phyloP scores from a whole-genome alignment of 1,140 invertebrate species.

The Pogonus chalceus region DNA sequence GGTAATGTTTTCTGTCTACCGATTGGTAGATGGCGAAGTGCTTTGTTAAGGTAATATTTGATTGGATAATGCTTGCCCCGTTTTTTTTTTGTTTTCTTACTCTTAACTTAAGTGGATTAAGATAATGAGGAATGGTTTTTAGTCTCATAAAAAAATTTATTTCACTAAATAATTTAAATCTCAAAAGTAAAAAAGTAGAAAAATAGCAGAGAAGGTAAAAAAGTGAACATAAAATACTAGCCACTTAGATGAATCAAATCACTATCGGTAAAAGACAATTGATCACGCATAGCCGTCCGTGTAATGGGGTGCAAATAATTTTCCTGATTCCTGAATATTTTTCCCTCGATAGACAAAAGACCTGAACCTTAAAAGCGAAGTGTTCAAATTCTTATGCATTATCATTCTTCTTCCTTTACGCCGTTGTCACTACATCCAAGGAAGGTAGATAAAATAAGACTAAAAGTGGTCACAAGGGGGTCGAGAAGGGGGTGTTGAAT shows the following conservation, averaged over 20 bases:
- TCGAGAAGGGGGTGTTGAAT: not conserved
- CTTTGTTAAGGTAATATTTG: no score
- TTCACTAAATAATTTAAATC: no score
- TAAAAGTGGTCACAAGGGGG: not conserved
- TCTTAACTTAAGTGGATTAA: no score
- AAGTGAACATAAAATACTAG: no score
- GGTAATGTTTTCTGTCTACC: not conserved
- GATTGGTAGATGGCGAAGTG: not conserved
- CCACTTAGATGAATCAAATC: no score
- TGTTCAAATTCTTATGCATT: not conserved
- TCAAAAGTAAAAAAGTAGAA: no score
- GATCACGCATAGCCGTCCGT: not conserved
- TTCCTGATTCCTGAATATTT: not conserved
- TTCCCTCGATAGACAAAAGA: not conserved
- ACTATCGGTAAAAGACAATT: not conserved
- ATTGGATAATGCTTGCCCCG: no score
- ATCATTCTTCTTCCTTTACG: not conserved
- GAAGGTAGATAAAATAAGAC: not conserved
- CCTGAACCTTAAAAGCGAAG: no score
- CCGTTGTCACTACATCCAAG: not conserved
- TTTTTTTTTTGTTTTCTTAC: no score
- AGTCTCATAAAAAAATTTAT: no score
- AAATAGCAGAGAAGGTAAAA: no score
- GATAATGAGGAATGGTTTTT: no score
- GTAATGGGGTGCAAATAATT: not conserved